Evolutionary conservation across 1,140 invertebrate species (phyloP).

Genomic region (Oedothorax gibbosus): DNA sequence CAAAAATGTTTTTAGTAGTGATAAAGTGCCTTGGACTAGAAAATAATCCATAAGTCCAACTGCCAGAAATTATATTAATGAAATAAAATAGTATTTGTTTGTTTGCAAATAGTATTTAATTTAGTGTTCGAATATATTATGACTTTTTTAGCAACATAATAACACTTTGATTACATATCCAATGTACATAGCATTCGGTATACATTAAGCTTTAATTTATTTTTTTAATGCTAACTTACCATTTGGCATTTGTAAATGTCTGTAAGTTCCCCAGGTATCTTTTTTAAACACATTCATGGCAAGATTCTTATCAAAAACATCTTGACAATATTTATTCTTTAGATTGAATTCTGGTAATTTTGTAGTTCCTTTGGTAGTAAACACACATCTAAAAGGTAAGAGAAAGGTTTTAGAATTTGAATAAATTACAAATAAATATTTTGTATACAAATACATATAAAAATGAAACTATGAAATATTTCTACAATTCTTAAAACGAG

Average conservation of each 20-base stretch:
- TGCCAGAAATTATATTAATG: no score
- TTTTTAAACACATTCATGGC: slow-evolving; percentile 84
- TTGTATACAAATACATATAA: not conserved
- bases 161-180: no score
- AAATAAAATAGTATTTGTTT: no score
- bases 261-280: slow-evolving; percentile 85
- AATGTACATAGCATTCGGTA: no score
- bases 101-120: no score
- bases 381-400: slow-evolving; percentile 40
- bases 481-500: no score
- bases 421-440: slow-evolving; percentile 21
- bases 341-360: slow-evolving; percentile 38
- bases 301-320: slow-evolving; percentile 77
- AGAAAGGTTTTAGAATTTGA: slow-evolving; percentile 3
- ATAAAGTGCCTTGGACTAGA: no score
- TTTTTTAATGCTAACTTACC: slow-evolving; percentile 56
- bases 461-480: not conserved
- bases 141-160: no score
- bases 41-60: no score
- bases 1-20: not conserved
- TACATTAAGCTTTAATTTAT: no score
- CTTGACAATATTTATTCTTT: slow-evolving; percentile 36
- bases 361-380: slow-evolving; percentile 21
- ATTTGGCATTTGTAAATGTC: slow-evolving; percentile 77
- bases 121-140: no score